Base-by-base conservation (phyloP, 2,113 vertebrate species). In the Crotalus tigris region DNA sequence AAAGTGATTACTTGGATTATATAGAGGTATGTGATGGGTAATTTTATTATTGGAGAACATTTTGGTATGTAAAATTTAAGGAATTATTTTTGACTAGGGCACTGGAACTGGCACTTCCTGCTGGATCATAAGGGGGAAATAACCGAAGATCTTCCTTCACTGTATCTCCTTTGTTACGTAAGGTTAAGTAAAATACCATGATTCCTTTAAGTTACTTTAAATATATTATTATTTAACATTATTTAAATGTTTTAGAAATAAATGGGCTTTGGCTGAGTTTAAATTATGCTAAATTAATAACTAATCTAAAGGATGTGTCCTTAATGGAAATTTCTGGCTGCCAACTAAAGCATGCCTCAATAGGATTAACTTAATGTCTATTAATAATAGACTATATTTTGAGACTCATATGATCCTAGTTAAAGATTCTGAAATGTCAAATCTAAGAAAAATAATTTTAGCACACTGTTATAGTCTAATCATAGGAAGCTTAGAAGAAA, bases 171-270 rank as follows among this genome's bases (percentile, higher is more conserved):
- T 92, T 61, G 29, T 57, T 44, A 54, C 46, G 7, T 46, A 46
- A 85, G 54, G 33, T 85, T 91, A 85, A 85, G 51, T 87, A 59
- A 29, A 87, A 61, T 46, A 87, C 17, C 55, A 92, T 39, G 19
- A 9, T 26, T 61, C 44, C 26, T 87, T 92, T 59, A 61, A 59
- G 29, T 61, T 86, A 87, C 26, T 51, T 17, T 57, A 81, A 85
- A 92, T 92, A 61, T 10, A 92, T 44, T 29, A 51, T 5, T 55
- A 87, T 87, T 26, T 19, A 87, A 51, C 9, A 51, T 87, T 19
- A 51, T 87, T 92, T 51, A 92, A 51, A 87, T 61, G 29, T 87
- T 92, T 92, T 87, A 17, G 85, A 85, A 91, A 85, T 91, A 91
- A 91, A 91, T 85, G 69, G 57, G 6, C 23, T 57, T 87, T 15